phyloP scores from a whole-genome alignment of 1,140 invertebrate genomes.

The Whitmania pigra region DNA sequence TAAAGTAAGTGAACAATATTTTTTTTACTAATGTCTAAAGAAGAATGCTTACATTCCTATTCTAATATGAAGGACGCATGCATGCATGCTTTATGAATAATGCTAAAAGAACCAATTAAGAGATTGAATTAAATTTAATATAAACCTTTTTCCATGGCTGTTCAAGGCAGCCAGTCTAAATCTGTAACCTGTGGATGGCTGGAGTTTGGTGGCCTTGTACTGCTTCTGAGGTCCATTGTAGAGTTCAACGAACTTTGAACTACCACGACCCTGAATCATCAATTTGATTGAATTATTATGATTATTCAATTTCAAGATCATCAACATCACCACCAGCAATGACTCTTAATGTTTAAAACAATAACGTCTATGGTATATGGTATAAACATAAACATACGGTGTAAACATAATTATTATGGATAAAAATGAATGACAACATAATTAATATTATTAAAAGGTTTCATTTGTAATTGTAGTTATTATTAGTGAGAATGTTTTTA shows the following conservation, averaged over 20 bases:
- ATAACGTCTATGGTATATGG: background rate
- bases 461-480: too few species aligned
- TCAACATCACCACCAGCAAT: too few species aligned
- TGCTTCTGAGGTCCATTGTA: conserved; percentile 57
- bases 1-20: background rate
- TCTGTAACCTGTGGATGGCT: conserved; percentile 60
- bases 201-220: conserved; percentile 56
- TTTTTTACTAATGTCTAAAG: too few species aligned
- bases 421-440: background rate
- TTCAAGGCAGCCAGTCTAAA: conserved; percentile 70
- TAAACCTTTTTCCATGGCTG: conserved; percentile 55
- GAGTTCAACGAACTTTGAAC: conserved; percentile 53
- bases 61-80: too few species aligned
- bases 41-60: too few species aligned
- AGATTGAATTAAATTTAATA: background rate
- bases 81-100: too few species aligned
- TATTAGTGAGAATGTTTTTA: too few species aligned
- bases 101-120: too few species aligned
- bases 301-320: background rate
- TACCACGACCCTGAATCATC: conserved; percentile 31
- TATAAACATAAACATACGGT: too few species aligned
- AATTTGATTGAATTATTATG: background rate
- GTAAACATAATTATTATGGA: too few species aligned
- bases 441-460: too few species aligned
- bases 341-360: too few species aligned